Evolutionary conservation across 2,888 invertebrate species (phyloP), one percentile per base, ranked within the genome.

Genomic region (Strigamia maritima): DNA sequence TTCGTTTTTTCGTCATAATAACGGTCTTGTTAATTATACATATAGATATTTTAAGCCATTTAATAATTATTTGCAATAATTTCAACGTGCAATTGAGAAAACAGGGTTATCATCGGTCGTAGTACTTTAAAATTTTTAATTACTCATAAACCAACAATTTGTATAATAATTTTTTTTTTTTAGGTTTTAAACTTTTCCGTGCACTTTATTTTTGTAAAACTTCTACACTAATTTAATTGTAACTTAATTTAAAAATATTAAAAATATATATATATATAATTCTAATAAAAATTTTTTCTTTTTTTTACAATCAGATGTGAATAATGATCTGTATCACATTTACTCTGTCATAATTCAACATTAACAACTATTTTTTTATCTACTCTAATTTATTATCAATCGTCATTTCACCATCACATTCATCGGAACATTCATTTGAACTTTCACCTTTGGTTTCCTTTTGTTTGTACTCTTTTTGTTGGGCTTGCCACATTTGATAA

Each of bases 401-500:
- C n/a, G 16, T 19, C 49, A 19, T 16, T 19, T 49, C 49, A 12
- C 14, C 49, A 6, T 49, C 49, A 12, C 6, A 49, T 0, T 49
- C 16, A 16, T 49, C 10, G 6, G n/a, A 49, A 49, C 38, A 31
- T 19, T 40, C 28, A n/a, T 49, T 19, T n/a, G n/a, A n/a, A n/a
- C n/a, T n/a, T 10, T 54, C 54, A n/a, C 19, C 54, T 2, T 19
- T 54, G 54, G 26, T 70, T 77, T 78, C 80, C 7, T 84, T 83
- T 70, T 81, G 79, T 60, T 83, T 83, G 19, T 49, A 49, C 49
- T 49, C 14, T 75, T 92, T 90, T 10, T 93, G 86, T 84, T 97
- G 97, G 82, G 95, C 93, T 82, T 92, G 90, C 98, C 98, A 98
- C 97, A 98, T 98, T 31, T 91, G 89, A 0, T 93, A 90, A 87